Conservation (phyloP, 2,113 vertebrate species). For the Tamias sibiricus region DNA sequence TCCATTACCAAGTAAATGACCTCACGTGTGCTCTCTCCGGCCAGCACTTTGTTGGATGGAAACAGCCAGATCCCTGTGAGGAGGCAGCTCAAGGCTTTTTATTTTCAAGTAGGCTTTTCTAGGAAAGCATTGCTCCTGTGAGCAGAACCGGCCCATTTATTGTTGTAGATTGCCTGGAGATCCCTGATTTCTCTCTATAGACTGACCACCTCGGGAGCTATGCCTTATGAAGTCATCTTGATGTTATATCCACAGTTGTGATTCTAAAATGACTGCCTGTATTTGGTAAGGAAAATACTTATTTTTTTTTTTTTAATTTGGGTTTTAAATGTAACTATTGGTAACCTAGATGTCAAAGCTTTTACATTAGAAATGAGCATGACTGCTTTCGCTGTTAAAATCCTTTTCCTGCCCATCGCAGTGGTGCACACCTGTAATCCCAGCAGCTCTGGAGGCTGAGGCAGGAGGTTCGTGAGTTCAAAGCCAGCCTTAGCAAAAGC, state of each 20-base stretch:
- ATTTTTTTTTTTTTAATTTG: not conserved
- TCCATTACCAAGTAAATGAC: not conserved
- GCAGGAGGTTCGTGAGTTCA: no score
- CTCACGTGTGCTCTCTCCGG: not conserved
- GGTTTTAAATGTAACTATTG: not conserved
- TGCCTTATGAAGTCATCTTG: not conserved
- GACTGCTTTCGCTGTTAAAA: not conserved
- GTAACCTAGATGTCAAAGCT: not conserved
- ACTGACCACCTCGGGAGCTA: not conserved
- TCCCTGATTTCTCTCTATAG: not conserved
- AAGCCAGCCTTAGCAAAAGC: no score
- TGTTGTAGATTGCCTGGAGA: not conserved
- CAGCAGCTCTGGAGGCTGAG: no score
- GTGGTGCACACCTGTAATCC: no score
- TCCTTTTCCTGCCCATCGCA: not conserved
- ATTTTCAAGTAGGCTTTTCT: constrained; percentile 11
- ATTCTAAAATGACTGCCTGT: not conserved
- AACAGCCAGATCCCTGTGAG: not conserved
- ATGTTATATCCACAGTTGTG: not conserved
- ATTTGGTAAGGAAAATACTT: not conserved
- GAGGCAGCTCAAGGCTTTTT: not conserved
- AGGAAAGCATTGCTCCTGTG: constrained; percentile 22
- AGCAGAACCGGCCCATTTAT: not conserved
- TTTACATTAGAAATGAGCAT: not conserved
- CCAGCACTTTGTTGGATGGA: not conserved